These are phyloP conservation scores for Drosophila testacea DNA, from an alignment of 2,888 invertebrate species.

Conservation along the genomic window DNA sequence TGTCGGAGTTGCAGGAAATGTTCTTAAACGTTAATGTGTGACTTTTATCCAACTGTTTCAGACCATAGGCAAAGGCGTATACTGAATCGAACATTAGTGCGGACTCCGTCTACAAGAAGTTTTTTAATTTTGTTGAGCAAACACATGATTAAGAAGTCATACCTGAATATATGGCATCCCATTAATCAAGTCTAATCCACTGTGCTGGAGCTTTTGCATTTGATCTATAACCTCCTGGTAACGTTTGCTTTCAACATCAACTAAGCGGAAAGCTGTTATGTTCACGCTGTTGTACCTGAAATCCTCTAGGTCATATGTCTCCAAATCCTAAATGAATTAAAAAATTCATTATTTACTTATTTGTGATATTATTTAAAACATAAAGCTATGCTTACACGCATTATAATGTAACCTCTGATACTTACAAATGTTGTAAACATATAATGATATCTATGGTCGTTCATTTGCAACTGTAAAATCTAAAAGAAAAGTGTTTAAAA, in stretches of 20 bases:
- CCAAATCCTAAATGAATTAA: conserved; percentile 89
- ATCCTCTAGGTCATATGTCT: conserved; percentile 94
- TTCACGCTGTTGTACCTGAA: conserved; percentile 97
- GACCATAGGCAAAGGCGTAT: conserved; percentile 91
- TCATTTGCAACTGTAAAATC: conserved; percentile 98
- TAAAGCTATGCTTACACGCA: neutral
- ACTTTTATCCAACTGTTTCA: conserved; percentile 90
- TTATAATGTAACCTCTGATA: conserved; percentile 79
- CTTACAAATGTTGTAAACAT: conserved; percentile 98
- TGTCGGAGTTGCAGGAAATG: conserved; percentile 92
- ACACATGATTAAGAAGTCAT: conserved; percentile 20
- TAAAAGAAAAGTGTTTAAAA: conserved; percentile 85
- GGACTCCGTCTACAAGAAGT: conserved; percentile 90
- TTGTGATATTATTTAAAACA: neutral
- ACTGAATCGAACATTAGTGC: conserved; percentile 95
- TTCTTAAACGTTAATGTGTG: conserved; percentile 90
- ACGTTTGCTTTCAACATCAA: conserved; percentile 91
- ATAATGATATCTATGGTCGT: conserved; percentile 97
- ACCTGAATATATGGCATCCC: conserved; percentile 89
- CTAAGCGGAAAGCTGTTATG: conserved; percentile 96
- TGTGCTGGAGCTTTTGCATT: conserved; percentile 95
- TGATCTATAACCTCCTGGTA: conserved; percentile 91
- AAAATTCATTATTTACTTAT: neutral
- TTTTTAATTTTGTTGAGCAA: neutral
- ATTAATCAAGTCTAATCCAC: conserved; percentile 90